Evolutionary conservation across 2,888 invertebrate genomes (phyloP).

Genomic region (Spisula subtruncata): DNA sequence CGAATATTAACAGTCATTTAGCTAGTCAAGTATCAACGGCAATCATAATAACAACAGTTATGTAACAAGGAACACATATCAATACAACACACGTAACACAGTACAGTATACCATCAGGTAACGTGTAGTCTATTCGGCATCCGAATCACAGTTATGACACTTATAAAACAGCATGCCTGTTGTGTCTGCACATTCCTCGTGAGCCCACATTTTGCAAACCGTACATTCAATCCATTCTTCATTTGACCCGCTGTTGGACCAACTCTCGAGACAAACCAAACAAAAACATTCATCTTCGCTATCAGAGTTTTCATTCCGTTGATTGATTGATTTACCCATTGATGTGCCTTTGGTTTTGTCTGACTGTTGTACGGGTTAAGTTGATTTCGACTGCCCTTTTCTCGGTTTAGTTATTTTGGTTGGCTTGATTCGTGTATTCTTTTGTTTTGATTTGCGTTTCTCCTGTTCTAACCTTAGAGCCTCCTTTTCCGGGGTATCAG

Average conservation of each 20-base stretch:
- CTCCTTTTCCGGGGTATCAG: constrained; percentile 58
- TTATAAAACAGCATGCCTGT: constrained; percentile 25
- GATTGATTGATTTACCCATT: background rate
- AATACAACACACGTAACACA: no score
- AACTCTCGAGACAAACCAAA: constrained; percentile 3
- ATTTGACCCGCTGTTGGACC: constrained; percentile 27
- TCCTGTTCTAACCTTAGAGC: constrained; percentile 41
- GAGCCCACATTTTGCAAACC: constrained; percentile 38
- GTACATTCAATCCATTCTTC: constrained; percentile 44
- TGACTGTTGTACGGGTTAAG: background rate
- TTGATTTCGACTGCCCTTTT: constrained; percentile 16
- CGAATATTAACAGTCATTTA: no score
- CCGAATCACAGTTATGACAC: constrained; percentile 40
- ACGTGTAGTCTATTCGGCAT: constrained; percentile 6
- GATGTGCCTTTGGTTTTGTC: constrained; percentile 11
- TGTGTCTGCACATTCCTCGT: constrained; percentile 40
- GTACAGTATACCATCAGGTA: no score
- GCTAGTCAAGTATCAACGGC: no score
- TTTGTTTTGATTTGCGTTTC: no score
- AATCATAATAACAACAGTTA: no score
- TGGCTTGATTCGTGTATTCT: no score
- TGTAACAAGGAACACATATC: no score
- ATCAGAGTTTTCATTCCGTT: background rate
- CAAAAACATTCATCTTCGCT: no score
- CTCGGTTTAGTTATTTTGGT: no score